Conservation (phyloP, 37 sponge, comb jelly and placozoan genomes). For the Geodia barretti region DNA sequence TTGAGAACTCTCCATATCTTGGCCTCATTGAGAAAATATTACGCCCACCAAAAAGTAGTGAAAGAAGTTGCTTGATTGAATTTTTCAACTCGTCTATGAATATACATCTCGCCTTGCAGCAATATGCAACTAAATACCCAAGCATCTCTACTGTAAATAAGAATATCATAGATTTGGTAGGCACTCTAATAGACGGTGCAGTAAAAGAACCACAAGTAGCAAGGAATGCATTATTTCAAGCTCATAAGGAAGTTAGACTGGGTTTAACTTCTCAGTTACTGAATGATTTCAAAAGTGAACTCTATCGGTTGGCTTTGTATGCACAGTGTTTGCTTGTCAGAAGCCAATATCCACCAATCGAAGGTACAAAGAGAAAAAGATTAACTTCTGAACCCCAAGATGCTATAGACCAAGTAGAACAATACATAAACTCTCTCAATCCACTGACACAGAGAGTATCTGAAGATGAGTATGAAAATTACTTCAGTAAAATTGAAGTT, state of each 20-base stretch:
- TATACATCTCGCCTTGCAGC: too few species aligned
- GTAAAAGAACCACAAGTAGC: too few species aligned
- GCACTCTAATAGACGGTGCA: not conserved
- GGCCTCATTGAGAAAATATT: not conserved
- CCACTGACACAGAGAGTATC: not conserved
- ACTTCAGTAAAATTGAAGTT: not conserved
- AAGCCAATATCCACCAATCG: not conserved
- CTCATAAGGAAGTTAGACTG: not conserved
- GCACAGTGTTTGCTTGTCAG: not conserved
- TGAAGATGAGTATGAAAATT: not conserved
- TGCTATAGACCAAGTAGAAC: not conserved
- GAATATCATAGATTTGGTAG: not conserved
- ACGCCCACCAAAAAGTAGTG: too few species aligned
- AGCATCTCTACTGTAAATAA: not conserved
- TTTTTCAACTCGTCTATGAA: too few species aligned
- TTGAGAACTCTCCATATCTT: too few species aligned
- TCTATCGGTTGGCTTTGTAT: not conserved
- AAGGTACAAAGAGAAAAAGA: not conserved
- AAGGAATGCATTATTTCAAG: not conserved
- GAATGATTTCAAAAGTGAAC: slow-evolving; percentile 26
- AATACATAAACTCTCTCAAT: not conserved
- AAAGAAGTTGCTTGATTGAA: too few species aligned
- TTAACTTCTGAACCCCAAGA: not conserved
- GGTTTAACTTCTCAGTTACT: slow-evolving; percentile 23
- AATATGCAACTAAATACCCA: too few species aligned